phyloP scores from a whole-genome alignment of 1,140 invertebrate species.

The Microplitis mediator region DNA sequence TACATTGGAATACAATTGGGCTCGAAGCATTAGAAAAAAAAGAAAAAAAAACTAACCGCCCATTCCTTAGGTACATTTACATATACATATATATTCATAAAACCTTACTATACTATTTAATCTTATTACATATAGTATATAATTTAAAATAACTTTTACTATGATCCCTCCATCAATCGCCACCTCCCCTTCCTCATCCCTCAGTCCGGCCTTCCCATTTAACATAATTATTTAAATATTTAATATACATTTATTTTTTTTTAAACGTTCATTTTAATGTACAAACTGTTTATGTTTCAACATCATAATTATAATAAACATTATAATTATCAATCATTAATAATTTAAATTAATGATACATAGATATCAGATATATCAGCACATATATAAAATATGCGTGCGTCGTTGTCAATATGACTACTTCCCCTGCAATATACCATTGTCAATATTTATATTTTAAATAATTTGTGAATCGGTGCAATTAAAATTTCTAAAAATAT shows the following conservation, averaged over 20 bases:
- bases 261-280: slow-evolving; percentile 34
- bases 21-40: too few species aligned
- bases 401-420: slow-evolving; percentile 21
- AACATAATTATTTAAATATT: neutral
- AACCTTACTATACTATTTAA: slow-evolving; percentile 11
- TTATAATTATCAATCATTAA: slow-evolving; percentile 32
- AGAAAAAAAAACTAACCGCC: too few species aligned
- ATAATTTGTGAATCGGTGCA: too few species aligned
- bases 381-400: neutral
- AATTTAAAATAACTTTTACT: neutral
- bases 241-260: slow-evolving; percentile 13
- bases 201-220: too few species aligned
- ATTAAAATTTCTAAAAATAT: too few species aligned
- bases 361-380: neutral
- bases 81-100: too few species aligned
- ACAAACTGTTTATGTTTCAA: slow-evolving; percentile 46
- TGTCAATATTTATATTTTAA: neutral
- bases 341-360: neutral
- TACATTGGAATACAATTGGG: too few species aligned
- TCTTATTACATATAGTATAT: slow-evolving; percentile 7
- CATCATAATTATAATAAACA: slow-evolving; percentile 18
- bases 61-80: too few species aligned
- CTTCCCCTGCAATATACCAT: slow-evolving; percentile 6
- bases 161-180: slow-evolving; percentile 23
- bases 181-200: too few species aligned